Conservation (phyloP, 2,888 invertebrate genomes). For the Nemurella pictetii region DNA sequence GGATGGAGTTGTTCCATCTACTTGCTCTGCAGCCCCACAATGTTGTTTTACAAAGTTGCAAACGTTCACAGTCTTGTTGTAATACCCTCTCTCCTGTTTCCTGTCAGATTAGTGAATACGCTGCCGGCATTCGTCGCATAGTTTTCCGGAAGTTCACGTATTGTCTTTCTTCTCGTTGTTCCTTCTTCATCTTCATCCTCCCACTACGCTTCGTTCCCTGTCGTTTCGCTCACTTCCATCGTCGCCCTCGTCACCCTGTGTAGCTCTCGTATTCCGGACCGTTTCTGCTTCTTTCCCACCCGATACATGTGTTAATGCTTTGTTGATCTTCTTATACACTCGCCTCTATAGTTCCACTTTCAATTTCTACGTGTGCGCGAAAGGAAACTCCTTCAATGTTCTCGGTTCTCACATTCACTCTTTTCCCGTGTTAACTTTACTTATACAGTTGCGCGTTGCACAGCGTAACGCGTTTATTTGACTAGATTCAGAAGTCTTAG, state of each 20-base stretch:
- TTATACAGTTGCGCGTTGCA: neutral
- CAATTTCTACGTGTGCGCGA: neutral
- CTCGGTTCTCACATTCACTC: constrained; percentile 4
- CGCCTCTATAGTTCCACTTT: neutral
- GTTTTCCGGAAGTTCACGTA: constrained; percentile 7
- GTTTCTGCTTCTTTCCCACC: neutral
- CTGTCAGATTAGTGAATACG: constrained; percentile 28
- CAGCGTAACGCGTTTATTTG: neutral
- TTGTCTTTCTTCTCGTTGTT: neutral
- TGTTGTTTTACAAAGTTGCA: constrained; percentile 19
- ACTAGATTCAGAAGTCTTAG: neutral
- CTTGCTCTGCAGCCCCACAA: neutral
- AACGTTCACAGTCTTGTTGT: neutral
- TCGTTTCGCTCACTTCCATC: neutral
- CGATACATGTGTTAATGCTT: constrained; percentile 23
- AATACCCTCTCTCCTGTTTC: constrained; percentile 4
- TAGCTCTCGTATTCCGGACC: neutral
- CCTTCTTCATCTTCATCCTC: constrained; percentile 3
- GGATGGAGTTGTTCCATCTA: neutral
- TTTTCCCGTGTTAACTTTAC: neutral
- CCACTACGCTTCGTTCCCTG: neutral
- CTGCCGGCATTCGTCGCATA: constrained; percentile 9
- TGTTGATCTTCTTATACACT: constrained; percentile 12
- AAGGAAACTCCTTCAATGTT: neutral
- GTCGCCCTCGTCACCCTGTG: neutral